These are phyloP conservation scores for Poecilia gillii DNA, from an alignment of 2,797 vertebrate species.

Conservation along the genomic window DNA sequence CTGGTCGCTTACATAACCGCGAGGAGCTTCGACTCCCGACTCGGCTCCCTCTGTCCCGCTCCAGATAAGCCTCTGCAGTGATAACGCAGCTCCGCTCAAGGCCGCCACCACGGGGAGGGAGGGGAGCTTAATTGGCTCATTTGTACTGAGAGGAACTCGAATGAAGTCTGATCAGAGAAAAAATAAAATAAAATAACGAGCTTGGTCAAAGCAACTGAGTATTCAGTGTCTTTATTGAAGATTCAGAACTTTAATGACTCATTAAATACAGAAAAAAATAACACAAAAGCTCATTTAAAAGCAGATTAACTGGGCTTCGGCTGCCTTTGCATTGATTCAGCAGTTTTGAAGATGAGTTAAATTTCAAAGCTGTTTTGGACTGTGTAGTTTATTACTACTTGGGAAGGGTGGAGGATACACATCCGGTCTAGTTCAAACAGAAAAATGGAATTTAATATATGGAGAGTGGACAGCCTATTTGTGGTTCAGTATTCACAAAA, in stretches of 20 bases:
- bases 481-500: neutral
- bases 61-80: slow-evolving; percentile 55
- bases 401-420: neutral
- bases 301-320: neutral
- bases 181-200: neutral
- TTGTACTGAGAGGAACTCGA: slow-evolving; percentile 4
- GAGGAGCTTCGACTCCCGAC: slow-evolving; percentile 41
- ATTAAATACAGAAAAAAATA: neutral
- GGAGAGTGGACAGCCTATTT: neutral
- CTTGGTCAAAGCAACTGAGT: neutral
- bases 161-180: slow-evolving; percentile 27
- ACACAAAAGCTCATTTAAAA: neutral
- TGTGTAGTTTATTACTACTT: neutral
- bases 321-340: neutral
- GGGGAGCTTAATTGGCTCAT: slow-evolving; percentile 50
- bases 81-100: slow-evolving; percentile 37
- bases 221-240: neutral
- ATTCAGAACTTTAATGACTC: neutral
- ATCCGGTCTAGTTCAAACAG: neutral
- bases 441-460: neutral
- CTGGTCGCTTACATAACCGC: slow-evolving; percentile 63
- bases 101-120: slow-evolving; percentile 20
- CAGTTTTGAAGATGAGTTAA: neutral
- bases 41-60: slow-evolving; percentile 38
- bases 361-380: neutral